Evolutionary conservation across 2,888 invertebrate genomes (phyloP), one percentile per base, ranked within the genome.

Genomic region (Myathropa florea): DNA sequence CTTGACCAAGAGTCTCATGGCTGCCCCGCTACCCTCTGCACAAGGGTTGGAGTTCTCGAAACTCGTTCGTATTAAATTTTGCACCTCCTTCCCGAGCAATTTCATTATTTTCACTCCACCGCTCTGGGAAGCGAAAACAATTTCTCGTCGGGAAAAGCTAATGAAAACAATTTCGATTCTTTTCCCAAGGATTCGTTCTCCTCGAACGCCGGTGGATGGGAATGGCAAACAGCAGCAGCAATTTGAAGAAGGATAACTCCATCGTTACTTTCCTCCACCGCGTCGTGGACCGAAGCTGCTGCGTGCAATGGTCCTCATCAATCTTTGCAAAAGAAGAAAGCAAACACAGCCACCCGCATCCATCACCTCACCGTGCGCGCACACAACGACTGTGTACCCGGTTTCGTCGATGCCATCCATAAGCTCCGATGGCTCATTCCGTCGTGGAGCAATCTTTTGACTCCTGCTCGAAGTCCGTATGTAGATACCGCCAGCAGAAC

Each of bases 231-330:
- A 23, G 64, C 46, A n/a, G 12, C n/a, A 55, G 46, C 63, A 12
- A 33, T 28, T 36, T 3, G 39, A 30, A 53, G 61, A 67, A 64
- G 64, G 30, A 64, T 63, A 75, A 39, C 75, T 64, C 30, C 67
- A 68, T 60, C 24, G 59, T 23, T 28, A 46, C 36, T 4, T 9
- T 14, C 18, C 53, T 14, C 21, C 53, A 4, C 21, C 18, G 2
- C 3, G 6, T 6, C 21, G 6, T 53, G 4, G 14, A 39, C 39
- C 23, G 21, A 21, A 55, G 10, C 23, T 23, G 57, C 71, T 75
- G 68, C 78, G 64, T 77, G 64, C 36, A 39, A 21, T 72, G 65
- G 72, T n/a, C 83, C 73, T 63, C 83, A 86, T 86, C 86, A 83
- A 86, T 83, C 86, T 79, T 79, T 28, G 21, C 63, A 60, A 59